phyloP scores from a whole-genome alignment of 1,140 invertebrate species.

The Neodiprion virginianus region DNA sequence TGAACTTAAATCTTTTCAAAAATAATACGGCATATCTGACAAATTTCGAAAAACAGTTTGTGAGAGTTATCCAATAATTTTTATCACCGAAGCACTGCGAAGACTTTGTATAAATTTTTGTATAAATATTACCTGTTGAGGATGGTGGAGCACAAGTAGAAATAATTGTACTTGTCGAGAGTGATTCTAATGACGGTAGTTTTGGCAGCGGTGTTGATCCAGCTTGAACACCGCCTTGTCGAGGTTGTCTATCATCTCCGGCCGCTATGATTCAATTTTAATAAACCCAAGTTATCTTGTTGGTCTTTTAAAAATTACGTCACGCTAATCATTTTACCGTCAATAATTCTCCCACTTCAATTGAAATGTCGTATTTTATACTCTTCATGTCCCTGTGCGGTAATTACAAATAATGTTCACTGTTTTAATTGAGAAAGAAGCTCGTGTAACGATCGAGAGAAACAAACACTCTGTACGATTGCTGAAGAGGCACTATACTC shows the following conservation, averaged over 20 bases:
- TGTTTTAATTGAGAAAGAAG: too few relatives aligned
- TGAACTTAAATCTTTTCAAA: too few relatives aligned
- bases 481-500: too few relatives aligned
- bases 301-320: not conserved
- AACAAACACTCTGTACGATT: too few relatives aligned
- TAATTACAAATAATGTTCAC: too few relatives aligned
- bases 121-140: conserved; percentile 51
- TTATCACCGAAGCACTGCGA: not conserved
- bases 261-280: conserved; percentile 41
- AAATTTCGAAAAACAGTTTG: too few relatives aligned
- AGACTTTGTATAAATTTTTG: not conserved
- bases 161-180: conserved; percentile 49
- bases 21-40: too few relatives aligned
- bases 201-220: conserved; percentile 52
- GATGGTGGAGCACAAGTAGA: conserved; percentile 47
- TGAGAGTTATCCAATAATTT: too few relatives aligned
- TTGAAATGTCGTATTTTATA: too few relatives aligned
- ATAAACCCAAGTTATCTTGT: not conserved
- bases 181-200: conserved; percentile 58
- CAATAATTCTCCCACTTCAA: too few relatives aligned
- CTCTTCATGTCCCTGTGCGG: too few relatives aligned
- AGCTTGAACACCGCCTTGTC: conserved; percentile 54
- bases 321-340: not conserved
- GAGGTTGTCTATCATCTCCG: conserved; percentile 52
- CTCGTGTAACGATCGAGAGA: too few relatives aligned